phyloP scores from a whole-genome alignment of 2,888 invertebrate species.

The Cryptus armator region DNA sequence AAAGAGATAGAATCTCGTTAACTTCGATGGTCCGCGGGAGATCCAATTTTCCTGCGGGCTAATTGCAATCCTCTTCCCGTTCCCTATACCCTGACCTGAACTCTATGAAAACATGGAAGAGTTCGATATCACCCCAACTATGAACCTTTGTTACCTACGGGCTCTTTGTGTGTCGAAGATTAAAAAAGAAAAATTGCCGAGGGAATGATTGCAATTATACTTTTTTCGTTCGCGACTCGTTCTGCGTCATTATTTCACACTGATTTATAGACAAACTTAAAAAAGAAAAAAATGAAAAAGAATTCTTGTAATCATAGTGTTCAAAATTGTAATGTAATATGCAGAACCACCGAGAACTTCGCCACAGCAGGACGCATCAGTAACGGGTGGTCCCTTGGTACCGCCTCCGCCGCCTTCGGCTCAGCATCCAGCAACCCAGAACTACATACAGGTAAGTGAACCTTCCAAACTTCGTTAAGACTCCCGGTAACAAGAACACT shows the following conservation, averaged over 20 bases:
- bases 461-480: not conserved
- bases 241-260: not conserved
- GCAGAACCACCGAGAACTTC: constrained; percentile 92
- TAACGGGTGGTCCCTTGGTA: constrained; percentile 84
- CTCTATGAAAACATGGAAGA: constrained; percentile 31
- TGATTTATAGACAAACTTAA: not conserved
- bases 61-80: constrained; percentile 41
- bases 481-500: not conserved
- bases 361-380: constrained; percentile 90
- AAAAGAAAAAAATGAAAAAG: constrained; percentile 2
- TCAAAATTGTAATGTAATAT: constrained; percentile 73
- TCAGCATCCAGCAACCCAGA: constrained; percentile 77
- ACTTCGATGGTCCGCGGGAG: constrained; percentile 18
- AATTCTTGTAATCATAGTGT: constrained; percentile 57
- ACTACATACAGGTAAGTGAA: constrained; percentile 82
- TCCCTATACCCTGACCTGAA: not conserved
- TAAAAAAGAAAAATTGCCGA: not conserved
- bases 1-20: constrained; percentile 41
- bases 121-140: not conserved
- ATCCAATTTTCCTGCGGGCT: constrained; percentile 49
- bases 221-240: not conserved
- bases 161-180: not conserved
- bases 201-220: not conserved
- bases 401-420: constrained; percentile 84
- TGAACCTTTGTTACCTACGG: not conserved